These are phyloP conservation scores for Crax fasciolata DNA, from an alignment of 2,797 vertebrate genomes.

Conservation along the genomic window DNA sequence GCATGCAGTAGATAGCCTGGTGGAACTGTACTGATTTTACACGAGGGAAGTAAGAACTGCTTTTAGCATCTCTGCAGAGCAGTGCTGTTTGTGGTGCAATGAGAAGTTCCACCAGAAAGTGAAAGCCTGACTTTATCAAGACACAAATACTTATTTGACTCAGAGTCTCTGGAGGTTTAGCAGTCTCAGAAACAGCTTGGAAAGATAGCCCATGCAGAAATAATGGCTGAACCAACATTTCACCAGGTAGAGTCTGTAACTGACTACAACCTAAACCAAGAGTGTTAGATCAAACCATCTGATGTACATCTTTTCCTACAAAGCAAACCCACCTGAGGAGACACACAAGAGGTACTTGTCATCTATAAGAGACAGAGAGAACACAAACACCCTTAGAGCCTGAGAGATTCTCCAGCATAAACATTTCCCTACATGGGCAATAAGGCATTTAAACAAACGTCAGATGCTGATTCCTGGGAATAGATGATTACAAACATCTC, in stretches of 20 bases:
- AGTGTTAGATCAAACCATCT: neutral
- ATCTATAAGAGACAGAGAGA: neutral
- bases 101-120: neutral
- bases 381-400: neutral
- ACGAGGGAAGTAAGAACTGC: neutral
- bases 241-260: neutral
- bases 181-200: neutral
- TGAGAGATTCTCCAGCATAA: neutral
- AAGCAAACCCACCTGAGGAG: neutral
- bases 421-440: neutral
- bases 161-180: neutral
- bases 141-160: neutral
- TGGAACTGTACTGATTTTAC: constrained; percentile 25
- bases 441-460: neutral
- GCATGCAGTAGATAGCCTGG: neutral
- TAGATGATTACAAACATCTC: neutral
- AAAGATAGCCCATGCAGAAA: neutral
- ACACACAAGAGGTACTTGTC: neutral
- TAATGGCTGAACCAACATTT: neutral
- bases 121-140: neutral
- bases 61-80: neutral
- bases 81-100: neutral
- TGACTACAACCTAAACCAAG: neutral
- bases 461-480: neutral
- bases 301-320: neutral